These are phyloP conservation scores for Sinotaia quadrata DNA, from an alignment of 2,888 invertebrate species.

Conservation along the genomic window DNA sequence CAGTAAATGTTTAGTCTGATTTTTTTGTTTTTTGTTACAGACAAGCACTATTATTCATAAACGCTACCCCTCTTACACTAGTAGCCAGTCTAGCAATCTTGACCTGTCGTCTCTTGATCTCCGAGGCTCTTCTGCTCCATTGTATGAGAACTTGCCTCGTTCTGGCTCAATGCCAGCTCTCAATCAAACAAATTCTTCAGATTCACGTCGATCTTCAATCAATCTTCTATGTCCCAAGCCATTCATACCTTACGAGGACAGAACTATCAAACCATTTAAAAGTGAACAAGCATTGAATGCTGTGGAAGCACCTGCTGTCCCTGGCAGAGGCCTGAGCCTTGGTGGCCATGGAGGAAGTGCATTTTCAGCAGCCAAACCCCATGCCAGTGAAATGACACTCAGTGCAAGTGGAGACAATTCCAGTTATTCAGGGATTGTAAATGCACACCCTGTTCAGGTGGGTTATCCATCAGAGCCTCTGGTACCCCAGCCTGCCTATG, in stretches of 20 bases:
- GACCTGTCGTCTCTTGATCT: slow-evolving; percentile 3
- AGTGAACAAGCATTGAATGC: slow-evolving; percentile 33
- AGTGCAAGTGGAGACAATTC: slow-evolving; percentile 10
- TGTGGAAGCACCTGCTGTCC: too few species aligned
- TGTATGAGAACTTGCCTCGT: slow-evolving; percentile 60
- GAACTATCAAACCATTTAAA: slow-evolving; percentile 29
- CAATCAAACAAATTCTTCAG: slow-evolving; percentile 39
- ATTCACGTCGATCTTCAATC: slow-evolving; percentile 52
- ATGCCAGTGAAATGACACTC: slow-evolving; percentile 28
- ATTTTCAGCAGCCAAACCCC: slow-evolving; percentile 12
- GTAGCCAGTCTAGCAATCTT: slow-evolving; percentile 16
- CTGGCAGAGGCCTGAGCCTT: background rate
- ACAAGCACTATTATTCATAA: slow-evolving; percentile 38
- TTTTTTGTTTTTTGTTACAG: slow-evolving; percentile 26
- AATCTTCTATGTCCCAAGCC: slow-evolving; percentile 62
- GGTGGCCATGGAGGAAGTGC: background rate
- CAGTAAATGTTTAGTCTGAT: background rate
- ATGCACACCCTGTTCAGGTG: background rate
- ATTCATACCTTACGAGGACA: slow-evolving; percentile 50
- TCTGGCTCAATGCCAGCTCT: slow-evolving; percentile 37
- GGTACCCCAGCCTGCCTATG: background rate
- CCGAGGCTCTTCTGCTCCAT: slow-evolving; percentile 37
- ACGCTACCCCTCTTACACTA: slow-evolving; percentile 35
- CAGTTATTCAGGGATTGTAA: background rate
- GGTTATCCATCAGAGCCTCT: slow-evolving; percentile 3